A percentile compares a stretch with the other conserved stretches of the same genome.
Conservation (phyloP, 1,140 invertebrate species). For the Chelonus insularis region DNA sequence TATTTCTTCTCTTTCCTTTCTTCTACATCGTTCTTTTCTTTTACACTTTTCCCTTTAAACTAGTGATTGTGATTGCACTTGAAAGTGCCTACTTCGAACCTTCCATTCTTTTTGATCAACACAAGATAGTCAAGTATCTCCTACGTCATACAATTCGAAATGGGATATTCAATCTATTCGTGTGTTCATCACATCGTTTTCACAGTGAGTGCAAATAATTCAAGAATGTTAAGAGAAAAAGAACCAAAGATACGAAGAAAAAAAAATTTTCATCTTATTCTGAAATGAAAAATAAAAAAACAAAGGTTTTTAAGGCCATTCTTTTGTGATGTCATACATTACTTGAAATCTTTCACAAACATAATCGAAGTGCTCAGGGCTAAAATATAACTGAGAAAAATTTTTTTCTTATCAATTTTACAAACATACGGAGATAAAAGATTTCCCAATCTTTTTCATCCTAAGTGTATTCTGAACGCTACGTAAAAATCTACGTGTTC, state of each 20-base stretch:
- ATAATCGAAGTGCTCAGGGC: too few species aligned
- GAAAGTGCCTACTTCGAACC: neutral
- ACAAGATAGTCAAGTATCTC: neutral
- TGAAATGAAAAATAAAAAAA: too few species aligned
- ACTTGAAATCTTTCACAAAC: too few species aligned
- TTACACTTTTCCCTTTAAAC: neutral
- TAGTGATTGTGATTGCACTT: constrained; percentile 4
- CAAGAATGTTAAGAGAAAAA: too few species aligned
- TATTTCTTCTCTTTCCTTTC: neutral
- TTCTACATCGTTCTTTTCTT: neutral
- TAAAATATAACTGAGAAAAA: too few species aligned
- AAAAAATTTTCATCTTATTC: too few species aligned
- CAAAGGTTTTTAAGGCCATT: too few species aligned
- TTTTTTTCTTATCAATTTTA: constrained; percentile 10
- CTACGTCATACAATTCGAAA: constrained; percentile 1
- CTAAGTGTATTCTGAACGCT: constrained; percentile 23
- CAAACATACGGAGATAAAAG: neutral
- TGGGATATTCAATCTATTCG: constrained; percentile 3
- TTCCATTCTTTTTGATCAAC: neutral
- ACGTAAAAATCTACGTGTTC: constrained; percentile 30
- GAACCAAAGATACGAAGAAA: too few species aligned
- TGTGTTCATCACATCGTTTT: neutral
- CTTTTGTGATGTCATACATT: too few species aligned
- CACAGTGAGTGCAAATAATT: too few species aligned
- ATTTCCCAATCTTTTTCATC: constrained; percentile 1